Base-by-base conservation (phyloP, 2,888 invertebrate species). In the Hedychridium roseum region DNA sequence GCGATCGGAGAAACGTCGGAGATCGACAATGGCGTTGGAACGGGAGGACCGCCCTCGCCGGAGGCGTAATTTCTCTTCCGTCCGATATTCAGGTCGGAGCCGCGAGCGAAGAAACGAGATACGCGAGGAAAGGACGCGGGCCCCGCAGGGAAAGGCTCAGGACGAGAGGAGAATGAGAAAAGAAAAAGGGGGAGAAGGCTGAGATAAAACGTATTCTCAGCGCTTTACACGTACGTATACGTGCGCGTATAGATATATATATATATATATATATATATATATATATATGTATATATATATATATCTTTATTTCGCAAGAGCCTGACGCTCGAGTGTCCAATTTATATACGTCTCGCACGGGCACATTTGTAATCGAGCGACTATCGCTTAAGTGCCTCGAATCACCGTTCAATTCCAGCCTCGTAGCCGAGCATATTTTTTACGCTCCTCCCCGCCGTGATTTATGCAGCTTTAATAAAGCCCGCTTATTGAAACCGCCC, bases 11-110 rank as follows among this genome's bases (percentile, higher is more conserved):
- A 43, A 36, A 36, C 36, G 34, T 15, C 28, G 9, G 20, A 43
- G 50, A 30, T n/a, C n/a, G n/a, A n/a, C n/a, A n/a, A n/a, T n/a
- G 14, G 11, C 16, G 23, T 43, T 6, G 39, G 38, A 43, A 48
- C 43, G 39, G 26, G 45, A 42, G 49, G 42, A 46, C 70, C 73
- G 70, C 73, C 75, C 66, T 61, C 66, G 73, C 74, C 70, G 43
- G 58, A 39, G 64, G 74, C 74, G 51, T 51, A 72, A 71, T 76
- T 76, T 75, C 74, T 73, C 72, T 74, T n/a, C n/a, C 64, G 54
- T 61, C 57, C 64, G 68, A 70, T n/a, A n/a, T 70, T 61, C 65
- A 68, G 73, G 71, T 73, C 68, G 67, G 52, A 39, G 32, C 31
- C 36, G 23, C 37, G 34, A 27, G 12, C 15, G 26, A 11, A 5